Evolutionary conservation across 2,113 vertebrate genomes (phyloP).

Genomic region (Vimba vimba): DNA sequence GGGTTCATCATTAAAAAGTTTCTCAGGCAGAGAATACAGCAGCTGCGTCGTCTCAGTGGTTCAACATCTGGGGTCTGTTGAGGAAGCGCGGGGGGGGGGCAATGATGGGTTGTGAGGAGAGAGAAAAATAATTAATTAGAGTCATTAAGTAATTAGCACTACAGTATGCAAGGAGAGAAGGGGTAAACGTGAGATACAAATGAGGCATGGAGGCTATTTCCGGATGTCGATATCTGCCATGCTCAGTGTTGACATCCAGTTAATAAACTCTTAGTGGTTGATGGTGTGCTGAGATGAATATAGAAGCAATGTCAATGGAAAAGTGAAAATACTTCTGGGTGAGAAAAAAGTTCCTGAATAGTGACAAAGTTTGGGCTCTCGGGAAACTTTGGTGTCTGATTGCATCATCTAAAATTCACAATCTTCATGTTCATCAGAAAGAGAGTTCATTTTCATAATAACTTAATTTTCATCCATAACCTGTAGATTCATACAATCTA

Average conservation of each 20-base stretch:
- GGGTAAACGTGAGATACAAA: background rate
- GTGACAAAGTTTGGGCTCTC: background rate
- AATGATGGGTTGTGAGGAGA: background rate
- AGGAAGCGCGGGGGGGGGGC: background rate
- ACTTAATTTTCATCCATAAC: background rate
- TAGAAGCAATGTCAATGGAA: background rate
- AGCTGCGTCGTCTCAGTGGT: conserved; percentile 18
- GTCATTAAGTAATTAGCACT: conserved; percentile 26
- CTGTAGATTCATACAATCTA: background rate
- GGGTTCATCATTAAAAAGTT: conserved; percentile 2
- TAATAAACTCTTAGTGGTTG: background rate
- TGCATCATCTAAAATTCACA: background rate
- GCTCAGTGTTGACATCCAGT: background rate
- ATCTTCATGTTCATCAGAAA: background rate
- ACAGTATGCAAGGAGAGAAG: conserved; percentile 11
- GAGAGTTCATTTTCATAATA: background rate
- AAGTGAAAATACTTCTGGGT: background rate
- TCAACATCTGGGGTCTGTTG: conserved; percentile 34
- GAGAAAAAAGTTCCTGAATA: background rate
- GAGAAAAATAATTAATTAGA: conserved; percentile 5
- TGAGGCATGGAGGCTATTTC: background rate
- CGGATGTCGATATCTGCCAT: background rate
- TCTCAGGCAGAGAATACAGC: conserved; percentile 4
- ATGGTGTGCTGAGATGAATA: background rate
- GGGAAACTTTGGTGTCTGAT: background rate